phyloP scores from a whole-genome alignment of 2,888 invertebrate species.

The Nephrocerus scutellatus region DNA sequence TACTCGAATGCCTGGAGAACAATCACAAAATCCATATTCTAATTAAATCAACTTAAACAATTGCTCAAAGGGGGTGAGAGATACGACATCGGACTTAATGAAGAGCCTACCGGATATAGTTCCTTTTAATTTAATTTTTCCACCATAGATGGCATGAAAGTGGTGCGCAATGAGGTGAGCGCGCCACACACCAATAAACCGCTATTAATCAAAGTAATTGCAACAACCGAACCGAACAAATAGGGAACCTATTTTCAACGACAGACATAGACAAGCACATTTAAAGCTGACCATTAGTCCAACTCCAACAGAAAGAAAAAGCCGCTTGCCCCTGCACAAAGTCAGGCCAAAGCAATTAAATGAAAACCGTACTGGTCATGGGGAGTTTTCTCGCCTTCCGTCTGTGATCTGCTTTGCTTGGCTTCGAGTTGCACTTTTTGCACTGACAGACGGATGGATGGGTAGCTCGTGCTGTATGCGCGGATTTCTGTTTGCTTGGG shows the following conservation, averaged over 20 bases:
- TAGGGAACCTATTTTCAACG: too few relatives aligned
- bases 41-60: conserved; percentile 6
- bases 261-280: conserved; percentile 13
- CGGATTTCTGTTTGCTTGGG: too few relatives aligned
- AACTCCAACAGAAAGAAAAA: conserved; percentile 1
- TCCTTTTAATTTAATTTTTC: conserved; percentile 7
- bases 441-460: too few relatives aligned
- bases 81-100: background rate
- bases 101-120: conserved; percentile 6
- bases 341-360: conserved; percentile 20
- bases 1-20: background rate
- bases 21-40: conserved; percentile 6
- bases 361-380: conserved; percentile 18
- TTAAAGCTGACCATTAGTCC: conserved; percentile 16
- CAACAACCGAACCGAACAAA: too few relatives aligned
- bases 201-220: conserved; percentile 25
- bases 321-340: conserved; percentile 5
- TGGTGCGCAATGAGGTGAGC: background rate
- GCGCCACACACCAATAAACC: conserved; percentile 9
- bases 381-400: too few relatives aligned
- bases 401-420: too few relatives aligned
- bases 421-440: too few relatives aligned
- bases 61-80: background rate
- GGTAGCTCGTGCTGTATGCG: too few relatives aligned
- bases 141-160: background rate